Percentiles rank a stretch among this genome's conserved stretches.
phyloP scores from a whole-genome alignment of 2,113 vertebrate species.

The Thryonomys swinderianus region DNA sequence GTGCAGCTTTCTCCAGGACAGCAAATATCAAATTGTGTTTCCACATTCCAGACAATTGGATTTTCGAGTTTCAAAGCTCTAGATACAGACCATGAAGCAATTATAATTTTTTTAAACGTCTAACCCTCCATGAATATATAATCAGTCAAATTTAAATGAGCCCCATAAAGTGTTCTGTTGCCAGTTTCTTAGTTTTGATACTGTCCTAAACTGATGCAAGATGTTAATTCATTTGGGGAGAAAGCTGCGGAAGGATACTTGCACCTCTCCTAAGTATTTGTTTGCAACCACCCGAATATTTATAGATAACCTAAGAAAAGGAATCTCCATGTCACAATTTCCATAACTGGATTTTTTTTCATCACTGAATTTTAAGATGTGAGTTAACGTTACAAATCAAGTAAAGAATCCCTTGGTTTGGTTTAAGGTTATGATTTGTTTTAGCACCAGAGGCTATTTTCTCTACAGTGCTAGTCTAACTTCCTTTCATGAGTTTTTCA shows the following conservation, averaged over 20 bases:
- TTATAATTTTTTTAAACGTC: not conserved
- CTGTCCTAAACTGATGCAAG: not conserved
- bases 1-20: not conserved
- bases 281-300: not conserved
- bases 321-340: not conserved
- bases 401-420: not conserved
- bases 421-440: not conserved
- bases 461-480: not conserved
- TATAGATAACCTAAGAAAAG: constrained; percentile 9
- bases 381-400: not conserved
- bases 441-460: not conserved
- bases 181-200: not conserved
- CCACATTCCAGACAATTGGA: not conserved
- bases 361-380: not conserved
- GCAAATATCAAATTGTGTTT: not conserved
- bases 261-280: not conserved
- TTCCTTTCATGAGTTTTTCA: not conserved
- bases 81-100: constrained; percentile 4
- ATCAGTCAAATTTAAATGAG: not conserved
- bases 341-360: constrained; percentile 10
- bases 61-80: constrained; percentile 24
- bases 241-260: not conserved
- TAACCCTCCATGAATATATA: not conserved
- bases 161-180: not conserved
- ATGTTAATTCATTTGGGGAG: not conserved